A percentile compares a stretch with the other conserved stretches of the same genome.
These are phyloP conservation scores for Epicauta chinensis DNA, from an alignment of 1,140 invertebrate species.

Conservation along the genomic window DNA sequence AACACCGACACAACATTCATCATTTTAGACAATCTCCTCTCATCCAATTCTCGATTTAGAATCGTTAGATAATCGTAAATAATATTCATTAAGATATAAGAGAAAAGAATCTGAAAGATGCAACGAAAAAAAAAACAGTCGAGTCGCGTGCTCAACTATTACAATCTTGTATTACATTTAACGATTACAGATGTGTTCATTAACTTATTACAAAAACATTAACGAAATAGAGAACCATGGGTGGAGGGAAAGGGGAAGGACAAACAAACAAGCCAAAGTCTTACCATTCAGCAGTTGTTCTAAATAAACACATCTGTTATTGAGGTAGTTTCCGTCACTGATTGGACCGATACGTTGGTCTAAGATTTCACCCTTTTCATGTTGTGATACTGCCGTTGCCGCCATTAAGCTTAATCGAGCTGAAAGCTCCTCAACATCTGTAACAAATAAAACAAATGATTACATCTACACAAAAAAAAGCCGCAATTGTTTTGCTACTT, in stretches of 20 bases:
- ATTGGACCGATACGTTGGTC: constrained; percentile 27
- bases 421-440: constrained; percentile 47
- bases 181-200: constrained; percentile 14
- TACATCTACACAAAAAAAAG: too few species aligned
- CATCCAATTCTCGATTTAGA: too few species aligned
- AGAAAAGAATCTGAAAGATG: too few species aligned
- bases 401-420: constrained; percentile 44
- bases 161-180: constrained; percentile 7
- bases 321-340: constrained; percentile 29
- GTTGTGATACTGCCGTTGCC: constrained; percentile 42
- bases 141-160: constrained; percentile 8
- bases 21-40: too few species aligned
- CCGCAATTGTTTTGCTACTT: neutral
- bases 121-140: neutral
- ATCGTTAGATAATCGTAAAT: too few species aligned
- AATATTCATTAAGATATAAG: too few species aligned
- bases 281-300: constrained; percentile 36
- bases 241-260: too few species aligned
- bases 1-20: too few species aligned
- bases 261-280: neutral
- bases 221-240: too few species aligned
- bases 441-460: constrained; percentile 22
- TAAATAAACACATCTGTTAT: constrained; percentile 37
- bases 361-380: constrained; percentile 27
- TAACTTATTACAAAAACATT: neutral